phyloP scores from a whole-genome alignment of 2,113 vertebrate species.

The Isurus oxyrinchus region DNA sequence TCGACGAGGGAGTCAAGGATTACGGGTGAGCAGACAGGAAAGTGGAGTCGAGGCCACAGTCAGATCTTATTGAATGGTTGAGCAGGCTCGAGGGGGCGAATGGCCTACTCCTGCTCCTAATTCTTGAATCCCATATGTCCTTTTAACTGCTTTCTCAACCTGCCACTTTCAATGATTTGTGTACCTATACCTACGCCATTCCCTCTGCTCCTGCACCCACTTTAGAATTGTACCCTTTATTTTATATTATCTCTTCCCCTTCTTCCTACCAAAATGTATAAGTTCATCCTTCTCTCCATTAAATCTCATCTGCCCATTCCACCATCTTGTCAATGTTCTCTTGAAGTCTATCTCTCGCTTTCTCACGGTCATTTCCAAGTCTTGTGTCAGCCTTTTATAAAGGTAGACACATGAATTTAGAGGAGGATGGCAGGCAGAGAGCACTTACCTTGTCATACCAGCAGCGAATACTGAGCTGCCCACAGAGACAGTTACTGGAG shows the following conservation, averaged over 20 bases:
- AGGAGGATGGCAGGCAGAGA: neutral
- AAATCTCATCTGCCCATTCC: neutral
- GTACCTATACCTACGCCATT: too few species aligned
- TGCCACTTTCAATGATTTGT: too few species aligned
- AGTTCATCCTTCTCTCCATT: neutral
- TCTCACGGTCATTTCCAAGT: neutral
- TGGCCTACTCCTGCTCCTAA: too few species aligned
- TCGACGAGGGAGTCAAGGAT: too few species aligned
- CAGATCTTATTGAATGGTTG: too few species aligned
- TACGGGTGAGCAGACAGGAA: too few species aligned
- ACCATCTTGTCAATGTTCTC: neutral
- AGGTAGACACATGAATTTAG: neutral
- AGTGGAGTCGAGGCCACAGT: too few species aligned
- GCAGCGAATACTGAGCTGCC: slow-evolving; percentile 88
- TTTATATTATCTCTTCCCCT: neutral
- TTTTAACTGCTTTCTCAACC: too few species aligned
- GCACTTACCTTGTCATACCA: slow-evolving; percentile 84
- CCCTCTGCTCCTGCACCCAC: too few species aligned
- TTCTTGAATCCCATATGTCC: too few species aligned
- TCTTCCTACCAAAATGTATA: neutral
- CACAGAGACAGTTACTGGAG: slow-evolving; percentile 85
- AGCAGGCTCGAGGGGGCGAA: too few species aligned
- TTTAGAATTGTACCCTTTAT: neutral
- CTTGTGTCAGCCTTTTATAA: neutral
- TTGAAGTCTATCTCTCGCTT: neutral